phyloP scores from a whole-genome alignment of 2,888 invertebrate genomes.

The Pyrgus malvae region DNA sequence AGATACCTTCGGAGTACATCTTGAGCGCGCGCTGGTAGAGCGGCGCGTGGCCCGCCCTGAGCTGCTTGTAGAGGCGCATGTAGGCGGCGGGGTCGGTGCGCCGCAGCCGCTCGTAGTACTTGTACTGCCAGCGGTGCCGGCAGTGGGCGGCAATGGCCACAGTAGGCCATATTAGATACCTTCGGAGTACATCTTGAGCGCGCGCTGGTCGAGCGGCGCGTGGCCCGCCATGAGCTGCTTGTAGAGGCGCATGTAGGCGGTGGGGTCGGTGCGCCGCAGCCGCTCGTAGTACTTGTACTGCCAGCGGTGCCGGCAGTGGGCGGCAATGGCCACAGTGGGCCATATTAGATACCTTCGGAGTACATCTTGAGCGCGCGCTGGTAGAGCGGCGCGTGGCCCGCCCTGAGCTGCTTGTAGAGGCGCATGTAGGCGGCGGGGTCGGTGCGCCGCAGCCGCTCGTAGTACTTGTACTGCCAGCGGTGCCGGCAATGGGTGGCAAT shows the following conservation, averaged over 20 bases:
- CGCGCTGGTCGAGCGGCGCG: too few relatives aligned
- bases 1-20: constrained; percentile 37
- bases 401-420: constrained; percentile 88
- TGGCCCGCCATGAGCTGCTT: too few relatives aligned
- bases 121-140: too few relatives aligned
- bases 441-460: constrained; percentile 81
- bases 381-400: constrained; percentile 43
- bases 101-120: constrained; percentile 88
- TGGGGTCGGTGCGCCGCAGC: constrained; percentile 85
- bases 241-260: constrained; percentile 38
- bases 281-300: constrained; percentile 93
- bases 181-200: constrained; percentile 22
- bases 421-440: constrained; percentile 91
- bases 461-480: too few relatives aligned
- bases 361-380: constrained; percentile 36
- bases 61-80: too few relatives aligned
- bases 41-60: too few relatives aligned
- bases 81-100: constrained; percentile 84
- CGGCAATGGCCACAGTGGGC: too few relatives aligned
- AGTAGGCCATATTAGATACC: constrained; percentile 33
- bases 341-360: constrained; percentile 39
- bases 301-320: too few relatives aligned
- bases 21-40: too few relatives aligned
- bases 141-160: too few relatives aligned
- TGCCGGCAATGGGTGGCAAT: too few relatives aligned